phyloP scores from a whole-genome alignment of 2,888 invertebrate genomes.

The Tigriopus californicus region DNA sequence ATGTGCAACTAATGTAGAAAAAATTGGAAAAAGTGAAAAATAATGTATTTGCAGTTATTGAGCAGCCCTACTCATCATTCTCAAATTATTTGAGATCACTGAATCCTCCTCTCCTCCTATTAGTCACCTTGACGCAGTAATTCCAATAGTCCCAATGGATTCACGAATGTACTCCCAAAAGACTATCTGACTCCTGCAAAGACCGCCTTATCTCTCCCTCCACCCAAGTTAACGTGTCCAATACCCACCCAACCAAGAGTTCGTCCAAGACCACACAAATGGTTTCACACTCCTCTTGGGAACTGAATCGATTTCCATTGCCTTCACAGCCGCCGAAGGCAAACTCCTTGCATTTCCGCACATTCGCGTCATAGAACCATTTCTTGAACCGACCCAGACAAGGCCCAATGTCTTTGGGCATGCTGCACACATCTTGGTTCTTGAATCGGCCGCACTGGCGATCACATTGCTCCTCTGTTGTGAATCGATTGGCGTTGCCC shows the following conservation, averaged over 20 bases:
- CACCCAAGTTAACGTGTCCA: too few relatives aligned
- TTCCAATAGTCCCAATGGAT: too few relatives aligned
- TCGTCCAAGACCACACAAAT: constrained; percentile 45
- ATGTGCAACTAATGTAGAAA: too few relatives aligned
- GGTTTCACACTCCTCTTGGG: constrained; percentile 49
- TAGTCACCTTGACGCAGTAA: too few relatives aligned
- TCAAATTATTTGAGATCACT: too few relatives aligned
- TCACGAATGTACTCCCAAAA: too few relatives aligned
- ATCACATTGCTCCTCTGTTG: constrained; percentile 48
- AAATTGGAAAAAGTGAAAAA: too few relatives aligned
- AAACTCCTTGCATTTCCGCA: constrained; percentile 46
- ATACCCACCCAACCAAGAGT: constrained; percentile 25
- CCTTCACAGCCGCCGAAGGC: constrained; percentile 64
- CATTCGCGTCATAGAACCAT: constrained; percentile 45
- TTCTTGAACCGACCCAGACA: constrained; percentile 45
- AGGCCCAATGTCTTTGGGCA: constrained; percentile 45
- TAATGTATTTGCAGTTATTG: too few relatives aligned
- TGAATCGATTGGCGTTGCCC: constrained; percentile 52
- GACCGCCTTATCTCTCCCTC: too few relatives aligned
- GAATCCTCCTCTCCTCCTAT: too few relatives aligned
- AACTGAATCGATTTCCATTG: constrained; percentile 62
- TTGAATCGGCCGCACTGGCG: constrained; percentile 7
- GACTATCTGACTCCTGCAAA: too few relatives aligned
- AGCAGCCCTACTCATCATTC: too few relatives aligned
- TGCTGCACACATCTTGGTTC: constrained; percentile 45